Base-by-base conservation (phyloP, 2,113 vertebrate genomes). In the Ptilonorhynchus violaceus region DNA sequence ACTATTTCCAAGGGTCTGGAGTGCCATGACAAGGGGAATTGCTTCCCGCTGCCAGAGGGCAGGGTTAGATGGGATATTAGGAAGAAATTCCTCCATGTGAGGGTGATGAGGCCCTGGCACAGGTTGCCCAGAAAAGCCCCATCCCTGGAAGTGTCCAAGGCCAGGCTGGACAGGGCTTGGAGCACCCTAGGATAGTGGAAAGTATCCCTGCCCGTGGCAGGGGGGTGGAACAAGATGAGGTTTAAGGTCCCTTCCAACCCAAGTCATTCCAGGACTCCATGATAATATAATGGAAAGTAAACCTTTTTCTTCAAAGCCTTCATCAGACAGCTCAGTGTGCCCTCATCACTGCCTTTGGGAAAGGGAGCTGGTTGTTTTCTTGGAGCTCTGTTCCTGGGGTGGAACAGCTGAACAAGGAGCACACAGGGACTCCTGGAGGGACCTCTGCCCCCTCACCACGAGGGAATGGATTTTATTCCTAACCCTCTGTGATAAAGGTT, bases 101-200 rank as follows among this genome's bases (percentile, higher is more conserved):
- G n/a, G 39, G 3, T 44, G 44, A 6, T 0, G 1, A 37, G 44
- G 18, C 42, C 49, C 49, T 72, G 75, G 58, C 30, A 64, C 11
- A 35, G 24, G 19, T 0, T 79, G 4, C 25, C 42, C 59, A 44
- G 44, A 39, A 37, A 0, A 59, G 7, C n/a, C 6, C 39, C 78
- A 68, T 60, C 46, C n/a, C 39, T 75, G 78, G 23, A 0, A 39
- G 46, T 67, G 46, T 6, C 16, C 62, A 16, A 39, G 16, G 33
- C 10, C 53, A 39, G 69, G 33, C 0, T 52, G 60, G 44, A 62
- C 0, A 0, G 39, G 19, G 16, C 30, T n/a, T 39, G 56, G n/a
- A 60, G 33, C 68, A 50, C 0, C 15, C 53, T 67, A 60, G 1
- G 2, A 3, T 1, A 4, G 39, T 15, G 39, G n/a, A 3, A 30